These are phyloP conservation scores for Drosophila stalkeri DNA, from an alignment of 2,888 invertebrate species.

Conservation along the genomic window DNA sequence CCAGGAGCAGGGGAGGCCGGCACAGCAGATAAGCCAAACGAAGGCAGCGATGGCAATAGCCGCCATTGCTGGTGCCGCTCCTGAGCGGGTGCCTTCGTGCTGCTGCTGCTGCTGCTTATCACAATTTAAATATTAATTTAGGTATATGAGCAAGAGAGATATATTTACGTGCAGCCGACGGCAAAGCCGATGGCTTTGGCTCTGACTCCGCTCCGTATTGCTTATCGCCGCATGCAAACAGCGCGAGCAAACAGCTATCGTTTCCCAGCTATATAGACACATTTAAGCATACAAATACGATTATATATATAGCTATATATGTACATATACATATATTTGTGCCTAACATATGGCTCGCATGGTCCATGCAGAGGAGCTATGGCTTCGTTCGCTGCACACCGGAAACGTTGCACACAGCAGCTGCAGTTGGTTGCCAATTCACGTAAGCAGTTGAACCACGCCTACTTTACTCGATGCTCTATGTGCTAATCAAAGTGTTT, in stretches of 20 bases:
- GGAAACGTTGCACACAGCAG: conserved; percentile 5
- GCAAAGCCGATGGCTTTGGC: conserved; percentile 20
- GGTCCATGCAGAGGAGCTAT: conserved; percentile 12
- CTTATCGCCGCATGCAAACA: conserved; percentile 61
- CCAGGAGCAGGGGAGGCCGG: conserved; percentile 1
- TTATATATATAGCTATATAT: not conserved
- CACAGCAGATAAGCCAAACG: conserved; percentile 58
- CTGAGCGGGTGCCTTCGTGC: conserved; percentile 28
- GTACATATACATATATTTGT: not conserved
- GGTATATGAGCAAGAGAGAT: conserved; percentile 55
- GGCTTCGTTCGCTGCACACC: not conserved
- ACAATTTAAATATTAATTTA: conserved; percentile 77
- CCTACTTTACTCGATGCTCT: conserved; percentile 1
- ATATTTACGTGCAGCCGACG: conserved; percentile 42
- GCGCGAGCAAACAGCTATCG: conserved; percentile 42
- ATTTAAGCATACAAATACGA: conserved; percentile 7
- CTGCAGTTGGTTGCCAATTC: conserved; percentile 10
- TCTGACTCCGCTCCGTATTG: conserved; percentile 30
- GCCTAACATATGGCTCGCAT: conserved; percentile 15
- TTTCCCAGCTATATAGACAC: conserved; percentile 27
- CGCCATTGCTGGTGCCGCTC: conserved; percentile 34
- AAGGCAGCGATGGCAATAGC: conserved; percentile 17
- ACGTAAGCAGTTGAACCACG: conserved; percentile 19
- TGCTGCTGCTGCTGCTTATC: conserved; percentile 61
- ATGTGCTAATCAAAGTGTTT: conserved; percentile 34